These are phyloP conservation scores for Bucco capensis DNA, from an alignment of 2,113 vertebrate species.

Conservation along the genomic window DNA sequence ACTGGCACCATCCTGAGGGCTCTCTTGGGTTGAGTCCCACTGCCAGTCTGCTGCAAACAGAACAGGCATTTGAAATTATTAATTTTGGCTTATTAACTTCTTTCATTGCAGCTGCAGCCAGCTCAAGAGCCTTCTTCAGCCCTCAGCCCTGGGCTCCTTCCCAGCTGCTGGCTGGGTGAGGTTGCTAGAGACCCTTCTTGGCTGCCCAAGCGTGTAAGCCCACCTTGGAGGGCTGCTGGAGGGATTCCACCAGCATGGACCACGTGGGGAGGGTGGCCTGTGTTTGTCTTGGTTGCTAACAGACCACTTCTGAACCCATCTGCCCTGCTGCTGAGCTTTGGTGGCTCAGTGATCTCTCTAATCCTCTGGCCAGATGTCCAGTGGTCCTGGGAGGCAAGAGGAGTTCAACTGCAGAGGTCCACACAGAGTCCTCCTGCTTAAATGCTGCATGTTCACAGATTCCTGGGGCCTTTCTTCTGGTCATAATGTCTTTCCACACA, in stretches of 20 bases:
- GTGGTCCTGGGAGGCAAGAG: background rate
- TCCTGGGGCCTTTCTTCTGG: background rate
- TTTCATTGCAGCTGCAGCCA: slow-evolving; percentile 1
- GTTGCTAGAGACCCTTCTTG: background rate
- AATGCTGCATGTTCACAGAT: background rate
- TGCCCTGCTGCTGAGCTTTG: background rate
- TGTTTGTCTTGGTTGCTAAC: background rate
- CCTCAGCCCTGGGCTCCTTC: background rate
- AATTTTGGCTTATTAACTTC: background rate
- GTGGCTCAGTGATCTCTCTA: background rate
- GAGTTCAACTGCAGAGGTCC: background rate
- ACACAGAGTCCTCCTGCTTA: background rate
- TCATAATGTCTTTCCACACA: background rate
- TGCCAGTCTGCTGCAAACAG: slow-evolving; percentile 1
- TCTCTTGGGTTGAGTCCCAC: background rate
- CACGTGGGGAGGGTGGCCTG: background rate
- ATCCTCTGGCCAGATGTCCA: background rate
- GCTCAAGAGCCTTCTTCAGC: background rate
- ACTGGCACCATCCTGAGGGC: background rate
- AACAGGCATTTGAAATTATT: slow-evolving; percentile 2
- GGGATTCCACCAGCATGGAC: background rate
- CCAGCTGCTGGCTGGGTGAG: background rate
- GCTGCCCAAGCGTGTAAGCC: background rate
- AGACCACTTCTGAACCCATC: background rate
- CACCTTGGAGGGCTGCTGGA: background rate